Percentiles rank a stretch among this genome's conserved stretches.
These are phyloP conservation scores for Nomada ruficornis DNA, from an alignment of 2,888 invertebrate genomes.

Conservation along the genomic window DNA sequence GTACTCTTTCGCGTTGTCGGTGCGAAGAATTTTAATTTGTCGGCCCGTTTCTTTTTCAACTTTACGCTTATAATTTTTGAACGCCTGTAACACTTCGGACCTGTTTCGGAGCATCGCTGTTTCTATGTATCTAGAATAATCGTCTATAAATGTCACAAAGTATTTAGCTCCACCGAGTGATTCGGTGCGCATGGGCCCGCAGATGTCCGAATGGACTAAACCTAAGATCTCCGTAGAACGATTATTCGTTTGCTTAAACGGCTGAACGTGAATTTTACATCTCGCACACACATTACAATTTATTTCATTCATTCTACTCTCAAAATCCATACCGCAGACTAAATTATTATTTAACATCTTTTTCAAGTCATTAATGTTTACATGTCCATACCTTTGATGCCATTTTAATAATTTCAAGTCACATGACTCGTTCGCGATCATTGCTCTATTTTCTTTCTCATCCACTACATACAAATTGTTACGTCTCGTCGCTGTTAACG, in stretches of 20 bases:
- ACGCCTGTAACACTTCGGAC: too few species aligned
- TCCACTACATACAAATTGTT: neutral
- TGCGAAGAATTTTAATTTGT: neutral
- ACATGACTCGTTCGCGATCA: neutral
- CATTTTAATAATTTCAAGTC: neutral
- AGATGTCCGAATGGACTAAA: too few species aligned
- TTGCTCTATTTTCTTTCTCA: neutral
- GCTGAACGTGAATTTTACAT: conserved; percentile 4
- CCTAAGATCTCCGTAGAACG: too few species aligned
- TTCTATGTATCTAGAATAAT: too few species aligned
- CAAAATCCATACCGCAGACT: neutral
- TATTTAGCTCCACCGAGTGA: too few species aligned
- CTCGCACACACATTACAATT: neutral
- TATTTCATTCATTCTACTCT: neutral
- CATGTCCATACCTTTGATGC: neutral
- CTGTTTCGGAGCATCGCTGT: too few species aligned
- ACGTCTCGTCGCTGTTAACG: neutral
- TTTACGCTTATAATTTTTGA: neutral
- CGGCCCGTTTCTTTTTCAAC: neutral
- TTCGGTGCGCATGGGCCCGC: too few species aligned
- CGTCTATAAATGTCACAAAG: too few species aligned
- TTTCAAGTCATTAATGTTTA: neutral
- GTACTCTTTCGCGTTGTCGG: conserved; percentile 41
- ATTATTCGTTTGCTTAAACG: neutral
- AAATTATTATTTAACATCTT: neutral